Base-by-base conservation (phyloP, 1,140 invertebrate species). In the Drosophila burlai region DNA sequence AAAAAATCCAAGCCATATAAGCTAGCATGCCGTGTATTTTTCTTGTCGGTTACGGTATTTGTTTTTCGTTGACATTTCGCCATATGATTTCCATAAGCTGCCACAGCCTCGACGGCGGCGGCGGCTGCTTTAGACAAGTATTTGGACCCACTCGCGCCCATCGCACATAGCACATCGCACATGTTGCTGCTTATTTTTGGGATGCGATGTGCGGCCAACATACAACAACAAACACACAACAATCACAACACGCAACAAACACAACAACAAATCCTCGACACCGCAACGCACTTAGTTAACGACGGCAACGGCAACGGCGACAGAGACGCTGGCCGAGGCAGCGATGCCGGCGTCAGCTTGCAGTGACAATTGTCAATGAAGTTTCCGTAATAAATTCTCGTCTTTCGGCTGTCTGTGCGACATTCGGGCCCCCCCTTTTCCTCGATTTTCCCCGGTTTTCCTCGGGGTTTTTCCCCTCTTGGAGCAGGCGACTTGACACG, bases 361-460 rank as follows among this genome's bases (percentile, higher is more conserved):
- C 85, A 89, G 84, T 90, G 84, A 89, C 84, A 89, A 89, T 89
- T 89, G 84, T 89, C 84, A 89, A 89, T 89, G 85, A 89, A 84
- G 81, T 89, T 89, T 89, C 81, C 81, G 84, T 89, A 89, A 89
- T 89, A 89, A 89, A 89, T 89, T 89, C 89, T 89, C 81, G 83
- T 87, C 83, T 86, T 87, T 86, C 55, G 83, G 76, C 64, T 89
- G 80, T 80, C 83, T 67, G 47, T 67, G 43, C 47, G 43, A 42
- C 29, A 15, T 55, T 16, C 29, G 18, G 13, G 18, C 49, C 36
- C 42, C n/a, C 13, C 3, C 29, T 42, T 24, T 13, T 4, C 40
- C 66, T 18, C 21, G 52, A 40, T 40, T 57, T 36, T 54, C 36
- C 43, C 10, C 29, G 26, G 34, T 47, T 58, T 40, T 49, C 36